Evolutionary conservation across 1,140 invertebrate genomes (phyloP), one percentile per base, ranked within the genome.

Genomic region (Nylanderia fulva): DNA sequence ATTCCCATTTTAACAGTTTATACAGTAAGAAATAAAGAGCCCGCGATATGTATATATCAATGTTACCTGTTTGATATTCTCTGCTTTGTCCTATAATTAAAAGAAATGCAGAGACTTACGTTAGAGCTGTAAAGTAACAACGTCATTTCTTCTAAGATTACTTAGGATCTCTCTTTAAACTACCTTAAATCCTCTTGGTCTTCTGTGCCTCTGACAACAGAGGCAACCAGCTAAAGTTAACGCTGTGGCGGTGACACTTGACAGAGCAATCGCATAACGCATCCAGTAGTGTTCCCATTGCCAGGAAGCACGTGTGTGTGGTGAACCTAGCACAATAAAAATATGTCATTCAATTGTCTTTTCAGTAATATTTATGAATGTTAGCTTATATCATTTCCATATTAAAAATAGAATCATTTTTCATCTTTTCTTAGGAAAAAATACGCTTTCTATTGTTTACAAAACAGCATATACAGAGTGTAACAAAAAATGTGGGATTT

Each of bases 181-280:
- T 91, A 94, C 94, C 93, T 94, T 90, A 86, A 95, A 95, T 85
- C 94, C 94, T 89, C 93, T 94, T 0, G 93, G 91, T 86, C 90
- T 86, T 61, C 92, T 90, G 82, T 93, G 93, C 86, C 92, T 92
- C 48, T 91, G 91, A 82, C 94, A 95, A 86, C 93, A 95, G 45
- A 94, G 88, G 74, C 94, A 95, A 69, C 94, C 94, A 21, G 93
- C 89, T 6, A 95, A 86, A 80, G 93, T 92, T 79, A 94, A 92
- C 39, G 92, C 92, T 42, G 93, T 91, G 15, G 90, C 90, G 5
- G 92, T 91, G 11, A 94, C 88, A 5, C 91, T 90, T 11, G 94
- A 74, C 33, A 92, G 77, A 56, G 91, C 91, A 66, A 94, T 86
- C 8, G 87, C 90, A 52, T 93, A 93, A 27, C 85, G 91, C 61